Percentiles rank a stretch among this genome's conserved stretches.
phyloP scores from a whole-genome alignment of 2,888 invertebrate genomes.

The Blomia tropicalis region DNA sequence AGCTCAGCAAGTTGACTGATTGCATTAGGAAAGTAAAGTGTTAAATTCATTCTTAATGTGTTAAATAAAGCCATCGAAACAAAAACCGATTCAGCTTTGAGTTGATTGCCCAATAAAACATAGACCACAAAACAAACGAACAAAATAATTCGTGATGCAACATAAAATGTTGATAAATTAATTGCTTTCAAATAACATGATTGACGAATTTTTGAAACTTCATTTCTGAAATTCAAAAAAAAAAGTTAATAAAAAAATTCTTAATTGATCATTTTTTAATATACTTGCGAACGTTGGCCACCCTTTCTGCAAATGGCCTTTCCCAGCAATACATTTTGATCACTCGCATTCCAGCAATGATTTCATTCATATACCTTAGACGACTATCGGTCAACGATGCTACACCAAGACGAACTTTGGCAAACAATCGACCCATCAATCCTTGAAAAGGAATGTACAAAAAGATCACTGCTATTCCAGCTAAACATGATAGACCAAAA shows the following conservation, averaged over 20 bases:
- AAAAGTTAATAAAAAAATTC: background rate
- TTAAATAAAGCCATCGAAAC: constrained; percentile 74
- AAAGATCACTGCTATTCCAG: constrained; percentile 60
- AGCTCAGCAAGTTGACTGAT: constrained; percentile 63
- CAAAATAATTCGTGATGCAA: constrained; percentile 60
- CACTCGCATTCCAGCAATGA: constrained; percentile 77
- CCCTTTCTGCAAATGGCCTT: constrained; percentile 64
- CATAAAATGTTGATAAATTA: constrained; percentile 48
- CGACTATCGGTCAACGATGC: constrained; percentile 72
- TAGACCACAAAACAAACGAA: constrained; percentile 62
- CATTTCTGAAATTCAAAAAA: constrained; percentile 40
- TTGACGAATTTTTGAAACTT: constrained; percentile 48
- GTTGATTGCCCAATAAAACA: constrained; percentile 45
- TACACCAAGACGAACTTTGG: constrained; percentile 50
- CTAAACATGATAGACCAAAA: constrained; percentile 51
- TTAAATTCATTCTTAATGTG: constrained; percentile 55
- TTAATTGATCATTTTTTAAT: constrained; percentile 30
- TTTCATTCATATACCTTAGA: constrained; percentile 81
- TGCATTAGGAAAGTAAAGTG: constrained; percentile 69
- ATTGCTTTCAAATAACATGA: constrained; percentile 48
- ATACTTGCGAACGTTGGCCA: constrained; percentile 55
- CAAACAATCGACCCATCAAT: constrained; percentile 38
- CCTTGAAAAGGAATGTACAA: constrained; percentile 69
- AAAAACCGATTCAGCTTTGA: constrained; percentile 58
- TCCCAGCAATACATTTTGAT: constrained; percentile 96